Conservation (phyloP, 2,797 vertebrate genomes). For the Lindbergichthys nudifrons region DNA sequence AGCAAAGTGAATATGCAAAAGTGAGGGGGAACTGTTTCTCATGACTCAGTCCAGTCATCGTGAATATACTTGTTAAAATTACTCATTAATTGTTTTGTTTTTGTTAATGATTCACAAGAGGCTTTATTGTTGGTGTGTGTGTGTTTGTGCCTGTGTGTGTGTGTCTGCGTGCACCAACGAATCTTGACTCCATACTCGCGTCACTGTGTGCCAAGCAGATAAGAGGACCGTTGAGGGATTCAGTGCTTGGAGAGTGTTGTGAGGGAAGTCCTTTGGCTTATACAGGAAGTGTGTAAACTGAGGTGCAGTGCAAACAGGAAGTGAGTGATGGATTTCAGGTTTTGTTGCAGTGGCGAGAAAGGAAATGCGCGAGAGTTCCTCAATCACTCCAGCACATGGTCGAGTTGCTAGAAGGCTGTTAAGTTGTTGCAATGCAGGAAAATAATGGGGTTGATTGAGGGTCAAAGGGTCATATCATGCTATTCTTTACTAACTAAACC, state of each 20-base stretch:
- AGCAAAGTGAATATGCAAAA: background rate
- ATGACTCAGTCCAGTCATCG: no score
- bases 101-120: constrained; percentile 5
- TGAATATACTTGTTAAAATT: background rate
- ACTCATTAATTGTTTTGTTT: constrained; percentile 11
- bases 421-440: constrained; percentile 52
- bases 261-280: constrained; percentile 69
- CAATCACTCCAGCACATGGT: constrained; percentile 51
- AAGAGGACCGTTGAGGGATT: constrained; percentile 66
- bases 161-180: background rate
- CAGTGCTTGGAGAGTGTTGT: constrained; percentile 43
- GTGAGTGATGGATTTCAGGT: constrained; percentile 71
- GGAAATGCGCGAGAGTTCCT: constrained; percentile 60
- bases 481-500: no score
- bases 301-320: constrained; percentile 77
- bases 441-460: background rate
- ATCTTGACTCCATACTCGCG: constrained; percentile 56
- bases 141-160: constrained; percentile 4
- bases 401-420: constrained; percentile 56
- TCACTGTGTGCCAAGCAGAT: constrained; percentile 67
- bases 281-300: constrained; percentile 76
- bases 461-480: background rate
- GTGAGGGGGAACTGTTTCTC: background rate
- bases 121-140: constrained; percentile 3
- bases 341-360: constrained; percentile 54